Evolutionary conservation across 2,113 vertebrate genomes (phyloP).

Genomic region (Tapirus terrestris): DNA sequence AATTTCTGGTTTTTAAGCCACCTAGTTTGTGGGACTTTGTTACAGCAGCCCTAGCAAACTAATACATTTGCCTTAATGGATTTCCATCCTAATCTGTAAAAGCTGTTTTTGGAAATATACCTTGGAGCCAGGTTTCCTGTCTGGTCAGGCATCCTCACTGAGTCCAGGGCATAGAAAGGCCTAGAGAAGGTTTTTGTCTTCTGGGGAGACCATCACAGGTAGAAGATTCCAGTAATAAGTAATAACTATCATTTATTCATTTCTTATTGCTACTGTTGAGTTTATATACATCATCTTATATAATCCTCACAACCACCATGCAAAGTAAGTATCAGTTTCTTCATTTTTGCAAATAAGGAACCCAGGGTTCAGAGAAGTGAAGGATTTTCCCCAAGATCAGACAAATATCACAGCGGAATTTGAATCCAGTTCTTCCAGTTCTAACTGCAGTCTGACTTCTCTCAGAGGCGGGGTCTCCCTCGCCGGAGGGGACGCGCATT

Average conservation of each 20-base stretch:
- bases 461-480: accelerated
- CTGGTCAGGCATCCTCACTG: background rate
- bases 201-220: too few relatives aligned
- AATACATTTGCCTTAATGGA: background rate
- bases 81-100: background rate
- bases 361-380: background rate
- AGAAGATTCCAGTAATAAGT: background rate
- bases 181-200: background rate
- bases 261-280: background rate
- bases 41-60: background rate
- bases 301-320: background rate
- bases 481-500: background rate
- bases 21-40: too few relatives aligned
- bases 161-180: background rate
- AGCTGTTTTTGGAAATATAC: background rate
- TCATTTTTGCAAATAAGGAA: background rate
- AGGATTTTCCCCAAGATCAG: background rate
- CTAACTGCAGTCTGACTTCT: background rate
- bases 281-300: background rate
- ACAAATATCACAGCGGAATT: background rate
- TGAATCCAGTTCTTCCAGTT: background rate
- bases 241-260: background rate
- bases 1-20: background rate
- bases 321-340: background rate
- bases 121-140: background rate